A percentile compares a stretch with the other conserved stretches of the same genome.
Evolutionary conservation across 1,140 invertebrate species (phyloP).

Genomic region (Coptotermes formosanus): DNA sequence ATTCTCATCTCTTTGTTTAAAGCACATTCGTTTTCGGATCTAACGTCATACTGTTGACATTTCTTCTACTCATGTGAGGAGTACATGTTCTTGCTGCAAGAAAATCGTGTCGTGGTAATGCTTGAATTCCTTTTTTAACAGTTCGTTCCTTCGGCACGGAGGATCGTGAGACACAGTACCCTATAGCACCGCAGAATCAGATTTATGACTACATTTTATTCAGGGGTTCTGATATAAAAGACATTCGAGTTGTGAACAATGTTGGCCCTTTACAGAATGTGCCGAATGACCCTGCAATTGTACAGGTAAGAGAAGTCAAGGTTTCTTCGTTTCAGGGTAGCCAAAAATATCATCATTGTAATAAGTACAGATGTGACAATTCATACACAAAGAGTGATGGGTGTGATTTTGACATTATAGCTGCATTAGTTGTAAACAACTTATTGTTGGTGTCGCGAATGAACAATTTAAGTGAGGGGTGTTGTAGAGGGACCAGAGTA

Average conservation of each 20-base stretch:
- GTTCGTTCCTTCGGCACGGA: conserved; percentile 99
- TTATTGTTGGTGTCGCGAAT: too few relatives aligned
- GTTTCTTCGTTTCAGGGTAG: too few relatives aligned
- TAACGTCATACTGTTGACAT: not conserved
- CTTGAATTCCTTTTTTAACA: conserved; percentile 46
- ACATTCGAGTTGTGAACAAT: conserved; percentile 90
- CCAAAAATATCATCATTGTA: too few relatives aligned
- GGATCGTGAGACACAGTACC: conserved; percentile 89
- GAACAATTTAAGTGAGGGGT: too few relatives aligned
- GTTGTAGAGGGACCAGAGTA: too few relatives aligned
- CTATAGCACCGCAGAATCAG: conserved; percentile 92
- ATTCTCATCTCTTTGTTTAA: not conserved
- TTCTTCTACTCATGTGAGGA: not conserved
- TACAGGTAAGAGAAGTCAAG: conserved; percentile 59
- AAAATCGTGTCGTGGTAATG: not conserved
- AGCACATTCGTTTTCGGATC: not conserved
- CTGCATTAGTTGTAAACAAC: too few relatives aligned
- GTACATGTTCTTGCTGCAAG: not conserved
- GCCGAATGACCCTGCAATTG: conserved; percentile 90
- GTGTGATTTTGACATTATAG: too few relatives aligned
- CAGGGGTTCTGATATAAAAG: conserved; percentile 97
- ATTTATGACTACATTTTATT: conserved; percentile 99
- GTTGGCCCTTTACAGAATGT: conserved; percentile 73
- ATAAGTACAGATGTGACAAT: too few relatives aligned
- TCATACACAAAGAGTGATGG: too few relatives aligned